A percentile compares a stretch with the other conserved stretches of the same genome.
These are phyloP conservation scores for Steromphala cineraria DNA, from an alignment of 2,888 invertebrate species.

Conservation along the genomic window DNA sequence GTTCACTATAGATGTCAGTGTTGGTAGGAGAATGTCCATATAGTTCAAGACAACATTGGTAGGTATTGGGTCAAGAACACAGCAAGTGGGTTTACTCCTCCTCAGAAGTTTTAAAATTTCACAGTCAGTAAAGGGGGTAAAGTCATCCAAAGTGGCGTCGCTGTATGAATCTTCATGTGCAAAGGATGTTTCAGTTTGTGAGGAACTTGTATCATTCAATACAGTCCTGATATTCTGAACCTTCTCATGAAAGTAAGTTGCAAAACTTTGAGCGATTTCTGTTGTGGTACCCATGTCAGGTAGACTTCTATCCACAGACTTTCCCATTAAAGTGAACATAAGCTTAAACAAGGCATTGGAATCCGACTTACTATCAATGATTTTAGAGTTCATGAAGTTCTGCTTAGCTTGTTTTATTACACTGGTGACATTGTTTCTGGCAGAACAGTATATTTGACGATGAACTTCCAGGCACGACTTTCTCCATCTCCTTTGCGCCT, in stretches of 20 bases:
- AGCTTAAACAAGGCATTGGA: neutral
- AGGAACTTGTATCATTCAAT: neutral
- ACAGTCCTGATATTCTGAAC: neutral
- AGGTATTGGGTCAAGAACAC: neutral
- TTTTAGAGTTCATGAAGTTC: slow-evolving; percentile 1
- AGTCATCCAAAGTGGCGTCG: no score
- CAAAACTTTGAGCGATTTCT: neutral
- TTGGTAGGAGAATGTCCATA: no score
- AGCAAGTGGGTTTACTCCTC: neutral
- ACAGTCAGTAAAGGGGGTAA: neutral
- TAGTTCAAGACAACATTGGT: neutral
- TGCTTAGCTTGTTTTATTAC: neutral
- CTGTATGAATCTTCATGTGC: no score
- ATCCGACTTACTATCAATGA: neutral
- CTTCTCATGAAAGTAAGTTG: neutral
- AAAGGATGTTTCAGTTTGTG: neutral
- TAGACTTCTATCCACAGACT: neutral
- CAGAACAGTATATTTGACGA: neutral
- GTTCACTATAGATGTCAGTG: no score
- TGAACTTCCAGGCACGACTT: neutral
- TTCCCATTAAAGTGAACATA: neutral
- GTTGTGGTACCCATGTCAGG: neutral
- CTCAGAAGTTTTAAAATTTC: neutral
- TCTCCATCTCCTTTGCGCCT: neutral
- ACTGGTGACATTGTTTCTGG: neutral